These are phyloP conservation scores for Brachypalpus laphriformis DNA, from an alignment of 2,888 invertebrate species.

Conservation along the genomic window DNA sequence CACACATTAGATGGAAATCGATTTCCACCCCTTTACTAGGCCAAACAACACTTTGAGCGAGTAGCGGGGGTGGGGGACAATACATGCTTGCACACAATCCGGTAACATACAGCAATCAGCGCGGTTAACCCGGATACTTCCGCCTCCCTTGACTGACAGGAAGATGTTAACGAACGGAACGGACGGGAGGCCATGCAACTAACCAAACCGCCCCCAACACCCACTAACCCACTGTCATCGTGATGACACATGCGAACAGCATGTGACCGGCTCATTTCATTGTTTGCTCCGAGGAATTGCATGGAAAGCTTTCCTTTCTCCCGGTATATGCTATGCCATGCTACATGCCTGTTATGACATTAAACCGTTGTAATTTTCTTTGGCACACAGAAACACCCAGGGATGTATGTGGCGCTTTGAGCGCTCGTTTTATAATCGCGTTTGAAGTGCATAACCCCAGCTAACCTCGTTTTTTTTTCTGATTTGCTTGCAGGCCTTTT, in stretches of 20 bases:
- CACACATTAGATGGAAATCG: conserved; percentile 17
- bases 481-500: conserved; percentile 1
- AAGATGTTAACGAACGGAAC: conserved; percentile 41
- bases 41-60: background rate
- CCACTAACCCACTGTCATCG: conserved; percentile 31
- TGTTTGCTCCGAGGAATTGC: conserved; percentile 40
- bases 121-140: conserved; percentile 60
- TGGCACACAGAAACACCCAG: conserved; percentile 11
- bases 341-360: conserved; percentile 56
- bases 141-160: conserved; percentile 18
- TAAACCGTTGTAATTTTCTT: conserved; percentile 60
- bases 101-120: conserved; percentile 47
- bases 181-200: background rate
- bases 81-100: conserved; percentile 59
- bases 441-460: conserved; percentile 54
- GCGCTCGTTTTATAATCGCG: conserved; percentile 59
- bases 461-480: conserved; percentile 40
- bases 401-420: conserved; percentile 13
- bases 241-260: conserved; percentile 51
- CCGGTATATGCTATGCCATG: background rate
- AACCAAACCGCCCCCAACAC: background rate
- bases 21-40: background rate
- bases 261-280: conserved; percentile 41
- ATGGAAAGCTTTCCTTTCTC: conserved; percentile 11
- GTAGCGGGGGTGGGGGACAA: background rate